These are phyloP conservation scores for Enteromius anoplus DNA, from an alignment of 2,797 vertebrate genomes.

Conservation along the genomic window DNA sequence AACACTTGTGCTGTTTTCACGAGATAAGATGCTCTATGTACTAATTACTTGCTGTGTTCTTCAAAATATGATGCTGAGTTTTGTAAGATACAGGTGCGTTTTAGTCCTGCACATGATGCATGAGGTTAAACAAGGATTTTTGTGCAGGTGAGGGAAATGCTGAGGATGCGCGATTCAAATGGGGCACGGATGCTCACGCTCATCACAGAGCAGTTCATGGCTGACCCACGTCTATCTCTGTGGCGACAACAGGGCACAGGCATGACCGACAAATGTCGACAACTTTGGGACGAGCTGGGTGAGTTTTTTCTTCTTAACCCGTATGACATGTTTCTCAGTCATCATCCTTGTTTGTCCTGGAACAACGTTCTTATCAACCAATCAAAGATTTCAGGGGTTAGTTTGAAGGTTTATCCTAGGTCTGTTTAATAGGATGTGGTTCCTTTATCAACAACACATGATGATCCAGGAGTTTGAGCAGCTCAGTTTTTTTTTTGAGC, in stretches of 20 bases:
- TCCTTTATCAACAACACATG: background rate
- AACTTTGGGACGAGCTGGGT: constrained; percentile 98
- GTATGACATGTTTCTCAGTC: background rate
- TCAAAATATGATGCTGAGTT: constrained; percentile 5
- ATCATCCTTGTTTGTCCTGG: background rate
- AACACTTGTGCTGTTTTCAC: background rate
- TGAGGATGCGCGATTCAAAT: constrained; percentile 96
- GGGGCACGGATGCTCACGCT: constrained; percentile 96
- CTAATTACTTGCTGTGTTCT: background rate
- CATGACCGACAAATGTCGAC: constrained; percentile 97
- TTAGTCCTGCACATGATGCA: background rate
- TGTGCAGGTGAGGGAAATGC: constrained; percentile 94
- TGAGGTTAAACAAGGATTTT: background rate
- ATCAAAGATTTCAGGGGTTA: background rate
- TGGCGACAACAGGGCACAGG: constrained; percentile 98
- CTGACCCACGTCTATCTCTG: constrained; percentile 92
- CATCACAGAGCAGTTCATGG: constrained; percentile 99
- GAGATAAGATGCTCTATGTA: background rate
- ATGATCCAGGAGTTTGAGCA: background rate
- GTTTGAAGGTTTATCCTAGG: background rate
- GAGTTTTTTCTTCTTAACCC: constrained; percentile 64
- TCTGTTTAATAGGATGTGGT: background rate
- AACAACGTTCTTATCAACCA: background rate
- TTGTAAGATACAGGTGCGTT: background rate
- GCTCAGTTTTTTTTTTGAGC: background rate